These are phyloP conservation scores for Lophotis ruficrista DNA, from an alignment of 2,113 vertebrate species.

Conservation along the genomic window DNA sequence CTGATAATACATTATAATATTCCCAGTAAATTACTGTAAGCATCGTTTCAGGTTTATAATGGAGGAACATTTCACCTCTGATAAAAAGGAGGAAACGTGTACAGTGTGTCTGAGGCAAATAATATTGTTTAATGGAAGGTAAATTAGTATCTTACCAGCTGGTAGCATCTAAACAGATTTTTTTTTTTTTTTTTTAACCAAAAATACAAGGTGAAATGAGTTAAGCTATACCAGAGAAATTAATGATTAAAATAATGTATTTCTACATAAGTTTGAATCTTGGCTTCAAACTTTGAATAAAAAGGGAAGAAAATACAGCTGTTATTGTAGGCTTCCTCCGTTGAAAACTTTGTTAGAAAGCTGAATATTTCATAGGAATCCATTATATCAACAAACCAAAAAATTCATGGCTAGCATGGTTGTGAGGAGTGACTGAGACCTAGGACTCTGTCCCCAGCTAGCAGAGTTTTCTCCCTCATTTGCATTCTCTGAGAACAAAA, in stretches of 20 bases:
- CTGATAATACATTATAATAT: slow-evolving; percentile 66
- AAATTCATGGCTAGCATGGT: slow-evolving; percentile 66
- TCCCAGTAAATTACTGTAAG: slow-evolving; percentile 72
- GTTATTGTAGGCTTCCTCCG: slow-evolving; percentile 35
- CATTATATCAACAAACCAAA: slow-evolving; percentile 50
- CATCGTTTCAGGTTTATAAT: slow-evolving; percentile 43
- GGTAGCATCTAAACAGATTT: slow-evolving; percentile 17
- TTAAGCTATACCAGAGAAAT: slow-evolving; percentile 32
- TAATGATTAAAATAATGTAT: background rate
- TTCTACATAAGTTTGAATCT: slow-evolving; percentile 24
- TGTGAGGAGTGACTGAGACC: slow-evolving; percentile 51
- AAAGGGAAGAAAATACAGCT: slow-evolving; percentile 40
- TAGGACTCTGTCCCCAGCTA: slow-evolving; percentile 67
- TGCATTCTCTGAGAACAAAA: slow-evolving; percentile 70
- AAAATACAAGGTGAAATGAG: background rate
- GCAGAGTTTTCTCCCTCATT: slow-evolving; percentile 67
- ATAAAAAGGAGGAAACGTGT: slow-evolving; percentile 32
- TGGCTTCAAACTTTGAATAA: slow-evolving; percentile 18
- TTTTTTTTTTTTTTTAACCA: background rate
- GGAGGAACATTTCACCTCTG: slow-evolving; percentile 20
- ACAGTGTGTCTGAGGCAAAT: slow-evolving; percentile 33
- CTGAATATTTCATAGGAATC: slow-evolving; percentile 70
- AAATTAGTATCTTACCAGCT: slow-evolving; percentile 51
- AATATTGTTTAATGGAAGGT: slow-evolving; percentile 32
- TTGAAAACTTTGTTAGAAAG: slow-evolving; percentile 69